Evolutionary conservation across 2,888 invertebrate species (phyloP), one percentile per base, ranked within the genome.

Genomic region (Suillia variegata): DNA sequence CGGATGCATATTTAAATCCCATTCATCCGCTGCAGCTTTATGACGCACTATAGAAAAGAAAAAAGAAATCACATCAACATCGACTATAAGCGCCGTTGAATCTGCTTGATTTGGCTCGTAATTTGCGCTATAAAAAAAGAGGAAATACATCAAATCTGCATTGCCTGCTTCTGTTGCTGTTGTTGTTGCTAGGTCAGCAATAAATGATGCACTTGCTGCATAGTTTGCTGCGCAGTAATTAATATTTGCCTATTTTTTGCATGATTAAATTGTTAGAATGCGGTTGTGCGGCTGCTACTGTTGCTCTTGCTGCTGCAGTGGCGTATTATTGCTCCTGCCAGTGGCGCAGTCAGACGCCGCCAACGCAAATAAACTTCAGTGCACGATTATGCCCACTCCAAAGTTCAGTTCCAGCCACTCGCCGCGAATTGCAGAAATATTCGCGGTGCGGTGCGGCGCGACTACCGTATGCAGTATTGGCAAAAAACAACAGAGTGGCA

Each of bases 1-100:
- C 38, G 38, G 38, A 38, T 38, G 38, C 38, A n/a, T n/a, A 38
- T n/a, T 38, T 38, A 38, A 38, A 38, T 38, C 38, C 38, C 38
- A 38, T 38, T 38, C 38, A 38, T 38, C 38, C 38, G 38, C 38
- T n/a, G 3, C n/a, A 26, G 10, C n/a, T n/a, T n/a, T n/a, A n/a
- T n/a, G n/a, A n/a, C n/a, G n/a, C n/a, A n/a, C n/a, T n/a, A n/a
- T n/a, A n/a, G n/a, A n/a, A n/a, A n/a, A n/a, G n/a, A n/a, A n/a
- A n/a, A n/a, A n/a, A n/a, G n/a, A n/a, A n/a, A n/a, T n/a, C n/a
- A n/a, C n/a, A n/a, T n/a, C n/a, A n/a, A n/a, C n/a, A n/a, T n/a
- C n/a, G n/a, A n/a, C n/a, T n/a, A n/a, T n/a, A n/a, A 38, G 38
- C 38, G 26, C 26, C 38, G 38, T n/a, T 38, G 38, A 38, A 38